Base-by-base conservation (phyloP, 2,888 invertebrate species). In the Cryptophagus acutangulus region DNA sequence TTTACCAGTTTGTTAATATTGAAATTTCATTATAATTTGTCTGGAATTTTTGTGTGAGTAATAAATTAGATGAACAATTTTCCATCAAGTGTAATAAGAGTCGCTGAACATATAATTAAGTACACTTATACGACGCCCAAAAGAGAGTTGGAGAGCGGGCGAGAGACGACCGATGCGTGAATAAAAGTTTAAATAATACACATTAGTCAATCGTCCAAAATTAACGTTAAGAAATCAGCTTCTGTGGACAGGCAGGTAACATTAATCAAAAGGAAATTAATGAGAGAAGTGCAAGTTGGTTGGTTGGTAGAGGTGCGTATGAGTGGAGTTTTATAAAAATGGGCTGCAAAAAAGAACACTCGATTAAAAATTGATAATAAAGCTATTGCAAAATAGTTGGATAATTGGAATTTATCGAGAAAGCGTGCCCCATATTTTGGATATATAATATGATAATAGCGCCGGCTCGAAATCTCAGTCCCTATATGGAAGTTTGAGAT, bases 141-240 rank as follows among this genome's bases (percentile, higher is more conserved):
- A 43, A 31, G n/a, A n/a, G n/a, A n/a, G n/a, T n/a, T n/a, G n/a
- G n/a, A n/a, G n/a, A n/a, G n/a, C n/a, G n/a, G n/a, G n/a, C n/a
- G n/a, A n/a, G n/a, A n/a, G n/a, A n/a, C n/a, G n/a, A n/a, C n/a
- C n/a, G n/a, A n/a, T n/a, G n/a, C n/a, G n/a, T n/a, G n/a, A n/a
- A n/a, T n/a, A n/a, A n/a, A 44, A 33, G 37, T 41, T 44, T 39
- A 45, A 45, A 41, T 44, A 45, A 45, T 40, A 28, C 31, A 39
- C 38, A 46, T 48, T 48, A 46, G 46, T 43, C 45, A 48, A 46
- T 44, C 40, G 36, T 40, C 41, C 41, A 31, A 46, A 46, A 46
- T 49, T 46, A 38, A 41, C 36, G 43, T 41, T 29, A 44, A 46
- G 45, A 46, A 48, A 46, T 45, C 45, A 36, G 45, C 48, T 46